These are phyloP conservation scores for Thunnus thynnus DNA, from an alignment of 2,113 vertebrate species.

Conservation along the genomic window DNA sequence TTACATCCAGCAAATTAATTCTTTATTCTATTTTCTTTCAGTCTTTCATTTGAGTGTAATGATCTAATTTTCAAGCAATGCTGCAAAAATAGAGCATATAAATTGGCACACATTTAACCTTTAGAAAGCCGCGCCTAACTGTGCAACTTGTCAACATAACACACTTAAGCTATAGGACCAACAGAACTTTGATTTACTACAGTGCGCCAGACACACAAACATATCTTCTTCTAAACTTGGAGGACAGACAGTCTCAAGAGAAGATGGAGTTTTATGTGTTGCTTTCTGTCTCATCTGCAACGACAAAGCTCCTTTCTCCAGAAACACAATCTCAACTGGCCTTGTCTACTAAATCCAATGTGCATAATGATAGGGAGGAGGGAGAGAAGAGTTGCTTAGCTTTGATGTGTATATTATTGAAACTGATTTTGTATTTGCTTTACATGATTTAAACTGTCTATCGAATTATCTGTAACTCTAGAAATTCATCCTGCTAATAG, in stretches of 20 bases:
- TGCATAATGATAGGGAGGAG: neutral
- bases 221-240: neutral
- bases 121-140: no score
- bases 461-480: no score
- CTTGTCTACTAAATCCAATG: neutral
- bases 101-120: no score
- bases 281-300: constrained; percentile 13
- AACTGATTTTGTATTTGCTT: no score
- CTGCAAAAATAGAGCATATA: neutral
- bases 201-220: neutral
- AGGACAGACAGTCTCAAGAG: constrained; percentile 6
- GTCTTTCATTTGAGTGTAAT: neutral
- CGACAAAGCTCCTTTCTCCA: neutral
- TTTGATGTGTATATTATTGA: neutral
- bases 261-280: neutral
- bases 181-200: neutral
- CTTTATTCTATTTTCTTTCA: neutral
- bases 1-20: neutral
- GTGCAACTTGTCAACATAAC: neutral
- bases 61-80: neutral
- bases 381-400: neutral
- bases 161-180: neutral
- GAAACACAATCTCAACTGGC: neutral
- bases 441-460: no score
- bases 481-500: no score